Base-by-base conservation (phyloP, 2,797 vertebrate species). In the Sebastes kiyomatsui region DNA sequence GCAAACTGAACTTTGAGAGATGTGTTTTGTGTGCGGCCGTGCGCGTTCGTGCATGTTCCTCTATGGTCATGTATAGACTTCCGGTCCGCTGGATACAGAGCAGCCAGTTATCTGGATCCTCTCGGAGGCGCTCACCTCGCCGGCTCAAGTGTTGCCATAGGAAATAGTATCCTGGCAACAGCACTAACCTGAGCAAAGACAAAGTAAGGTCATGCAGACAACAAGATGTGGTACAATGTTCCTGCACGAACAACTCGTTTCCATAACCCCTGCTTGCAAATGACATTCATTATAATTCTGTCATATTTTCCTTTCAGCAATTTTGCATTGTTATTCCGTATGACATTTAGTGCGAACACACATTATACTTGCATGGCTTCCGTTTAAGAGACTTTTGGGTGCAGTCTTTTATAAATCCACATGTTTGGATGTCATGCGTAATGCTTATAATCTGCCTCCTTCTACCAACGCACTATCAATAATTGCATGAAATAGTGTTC, bases 91-190 rank as follows among this genome's bases (percentile, higher is more conserved):
- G 76, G 71, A 88, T 83, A 68, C 81, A 80, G 49, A 91, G 80
- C 90, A 84, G 89, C 90, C 77, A 66, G 83, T 88, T 88, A 90
- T 91, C 92, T 90, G 87, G 87, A 81, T 93, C 84, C 85, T 88
- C 92, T 92, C 88, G 87, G 82, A 87, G 87, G 80, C 84, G 90
- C 86, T 93, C 92, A 92, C 94, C 89, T 94, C 79, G 75, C 79
- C 13, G 42, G 89, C 93, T 95, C 90, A 93, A 93, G 90, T 94
- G 95, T 95, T 96, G 95, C 94, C 91, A 94, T 86, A 90, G 94
- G 93, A 95, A 96, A 95, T 93, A 79, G 95, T 96, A 93, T 95
- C 95, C 95, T 90, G 94, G 95, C 94, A 96, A 96, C 96, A 93
- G 92, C 84, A 77, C 78, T 90, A 90, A 94, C 91, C 90, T 72